Base-by-base conservation (phyloP, 2,797 vertebrate species). In the Tauraco hartlaubi region DNA sequence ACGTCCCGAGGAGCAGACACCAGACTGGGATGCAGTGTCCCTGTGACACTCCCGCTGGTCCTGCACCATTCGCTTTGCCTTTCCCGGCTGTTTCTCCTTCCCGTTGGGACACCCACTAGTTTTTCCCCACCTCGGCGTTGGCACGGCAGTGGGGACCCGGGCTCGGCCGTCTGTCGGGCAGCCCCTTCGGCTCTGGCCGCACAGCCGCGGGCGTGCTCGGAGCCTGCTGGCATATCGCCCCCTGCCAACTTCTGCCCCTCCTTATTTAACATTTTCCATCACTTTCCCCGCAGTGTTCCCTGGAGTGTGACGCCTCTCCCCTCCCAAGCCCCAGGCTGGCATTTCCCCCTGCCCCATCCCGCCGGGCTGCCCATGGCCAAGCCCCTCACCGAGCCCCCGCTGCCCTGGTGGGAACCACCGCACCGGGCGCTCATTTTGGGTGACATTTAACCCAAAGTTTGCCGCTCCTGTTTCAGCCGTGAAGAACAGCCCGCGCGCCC, bases 401-500 rank as follows among this genome's bases (percentile, higher is more conserved):
- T 49, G n/a, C 25, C 13, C 6, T 0, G 26, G 14, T 4, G 11
- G 62, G 39, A 54, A 17, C 31, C 3, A 1, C 6, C 1, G 5
- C 3, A 0, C 37, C 15, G 43, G 46, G 17, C 0, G 8, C 52
- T 9, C 43, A 0, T 39, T 21, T 22, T 0, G 54, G 84, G 77
- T 4, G 4, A 6, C 2, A 5, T 20, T 46, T 11, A 52, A 14
- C 68, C 66, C 78, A 2, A 11, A 43, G 15, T 4, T n/a, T 46
- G 6, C 52, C 21, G 6, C 28, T 37, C 22, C 6, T 2, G 28
- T 14, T 7, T 8, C 80, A 35, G 52, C 12, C 8, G 28, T 5
- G 9, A 5, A 29, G 39, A 35, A 2, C 43, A n/a, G 74, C n/a
- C 41, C 2, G 0, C 7, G 37, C 2, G 2, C 66, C 59, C 16